Conservation (phyloP, 2,797 vertebrate species). For the Salarias fasciatus region DNA sequence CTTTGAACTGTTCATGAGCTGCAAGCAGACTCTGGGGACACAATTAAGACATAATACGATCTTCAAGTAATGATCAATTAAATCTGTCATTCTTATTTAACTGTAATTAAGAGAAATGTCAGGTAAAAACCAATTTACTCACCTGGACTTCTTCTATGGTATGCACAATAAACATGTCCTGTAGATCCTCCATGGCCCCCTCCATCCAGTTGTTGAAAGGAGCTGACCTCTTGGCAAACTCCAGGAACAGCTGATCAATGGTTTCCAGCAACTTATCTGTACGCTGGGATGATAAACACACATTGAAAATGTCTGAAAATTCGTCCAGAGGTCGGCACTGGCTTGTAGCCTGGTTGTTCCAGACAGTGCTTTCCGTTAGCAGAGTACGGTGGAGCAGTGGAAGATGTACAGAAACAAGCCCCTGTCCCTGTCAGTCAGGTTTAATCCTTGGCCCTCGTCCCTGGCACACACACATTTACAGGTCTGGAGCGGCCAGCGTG, state of each 20-base stretch:
- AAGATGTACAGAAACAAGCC: constrained; percentile 48
- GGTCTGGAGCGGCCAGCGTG: constrained; percentile 51
- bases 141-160: constrained; percentile 96
- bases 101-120: no score
- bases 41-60: constrained; percentile 5
- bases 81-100: no score
- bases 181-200: constrained; percentile 97
- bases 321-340: no score
- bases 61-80: no score
- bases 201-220: constrained; percentile 99
- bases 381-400: constrained; percentile 9
- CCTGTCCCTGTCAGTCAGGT: constrained; percentile 74
- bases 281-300: constrained; percentile 79
- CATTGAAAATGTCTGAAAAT: no score
- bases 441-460: constrained; percentile 71
- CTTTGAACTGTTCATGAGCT: constrained; percentile 98
- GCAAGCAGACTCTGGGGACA: constrained; percentile 90
- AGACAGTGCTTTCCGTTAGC: constrained; percentile 18
- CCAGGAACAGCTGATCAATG: constrained; percentile 95
- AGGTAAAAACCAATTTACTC: background rate
- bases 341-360: no score
- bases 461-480: constrained; percentile 63
- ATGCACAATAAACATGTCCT: constrained; percentile 99
- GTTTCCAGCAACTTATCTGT: constrained; percentile 96
- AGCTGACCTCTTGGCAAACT: constrained; percentile 95